Conservation (phyloP, 2,113 vertebrate species). For the Myrmecophaga tridactyla region DNA sequence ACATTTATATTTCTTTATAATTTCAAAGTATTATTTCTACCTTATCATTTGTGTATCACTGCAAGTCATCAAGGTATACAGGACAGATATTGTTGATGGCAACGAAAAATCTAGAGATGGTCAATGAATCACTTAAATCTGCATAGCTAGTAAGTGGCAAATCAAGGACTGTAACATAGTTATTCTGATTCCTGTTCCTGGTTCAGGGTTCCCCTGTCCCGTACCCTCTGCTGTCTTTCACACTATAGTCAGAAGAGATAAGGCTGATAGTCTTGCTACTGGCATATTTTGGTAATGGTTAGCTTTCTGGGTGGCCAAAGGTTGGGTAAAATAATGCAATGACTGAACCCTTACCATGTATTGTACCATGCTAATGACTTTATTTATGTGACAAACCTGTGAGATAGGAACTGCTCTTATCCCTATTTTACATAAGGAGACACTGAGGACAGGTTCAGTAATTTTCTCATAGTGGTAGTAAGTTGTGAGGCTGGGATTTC, state of each 20-base stretch:
- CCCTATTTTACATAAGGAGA: neutral
- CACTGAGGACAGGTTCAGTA: neutral
- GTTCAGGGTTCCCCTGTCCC: neutral
- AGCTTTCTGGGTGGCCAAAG: neutral
- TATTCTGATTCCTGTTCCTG: neutral
- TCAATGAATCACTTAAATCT: neutral
- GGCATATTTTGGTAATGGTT: neutral
- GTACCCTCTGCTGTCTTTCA: neutral
- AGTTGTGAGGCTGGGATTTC: neutral
- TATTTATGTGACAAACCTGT: neutral
- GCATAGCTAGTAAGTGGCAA: neutral
- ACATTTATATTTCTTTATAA: neutral
- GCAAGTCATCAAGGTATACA: neutral
- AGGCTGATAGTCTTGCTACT: neutral
- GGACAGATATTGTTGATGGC: neutral
- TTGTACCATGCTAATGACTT: neutral
- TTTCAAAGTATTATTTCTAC: neutral
- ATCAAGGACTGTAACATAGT: neutral
- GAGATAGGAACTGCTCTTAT: no score
- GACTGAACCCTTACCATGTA: neutral
- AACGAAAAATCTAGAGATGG: neutral
- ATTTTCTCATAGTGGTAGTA: neutral
- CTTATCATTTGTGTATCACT: neutral
- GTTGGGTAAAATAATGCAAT: neutral
- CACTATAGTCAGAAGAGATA: neutral